Evolutionary conservation across 2,113 vertebrate genomes (phyloP), one percentile per base, ranked within the genome.

Genomic region (Xiphorhynchus elegans): DNA sequence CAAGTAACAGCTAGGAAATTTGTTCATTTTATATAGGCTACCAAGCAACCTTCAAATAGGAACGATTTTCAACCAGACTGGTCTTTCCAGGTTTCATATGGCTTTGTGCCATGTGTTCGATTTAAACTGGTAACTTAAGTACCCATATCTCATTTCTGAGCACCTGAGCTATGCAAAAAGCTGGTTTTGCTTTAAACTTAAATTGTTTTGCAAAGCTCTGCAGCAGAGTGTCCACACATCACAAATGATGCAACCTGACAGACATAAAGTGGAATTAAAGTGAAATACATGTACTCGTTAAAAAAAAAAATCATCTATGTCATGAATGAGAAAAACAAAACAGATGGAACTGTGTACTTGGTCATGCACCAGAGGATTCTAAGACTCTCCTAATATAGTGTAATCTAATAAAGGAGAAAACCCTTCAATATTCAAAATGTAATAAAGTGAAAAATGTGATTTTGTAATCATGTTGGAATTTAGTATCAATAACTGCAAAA

Each of bases 301-400:
- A 97, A 98, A 94, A 98, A 94, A 79, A 97, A 97, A 97, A 97
- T 96, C 72, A 95, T 93, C 80, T 95, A 90, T 96, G 96, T 96
- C 97, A 92, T 95, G 94, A 97, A 97, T 95, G 90, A 96, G 93
- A 88, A 97, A 97, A 97, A 92, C 89, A 96, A 97, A 98, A 94
- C 97, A 98, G 97, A 96, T 97, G 97, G 92, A 96, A 93, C 58
- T 93, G 73, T 82, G 87, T 92, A 96, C 90, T 95, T 97, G 95
- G 95, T 98, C 96, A 98, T 96, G 96, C 96, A 97, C 96, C 91
- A 96, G 95, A 97, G 93, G 86, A 88, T 95, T 97, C 96, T 97
- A 90, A 96, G 94, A 62, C 94, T 96, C 85, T 91, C 95, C 83
- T 97, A 96, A 97, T 94, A 81, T 14, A 96, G 91, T 76, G 90